A percentile compares a stretch with the other conserved stretches of the same genome.
Conservation (phyloP, 2,888 invertebrate species). For the Tetranychus piercei region DNA sequence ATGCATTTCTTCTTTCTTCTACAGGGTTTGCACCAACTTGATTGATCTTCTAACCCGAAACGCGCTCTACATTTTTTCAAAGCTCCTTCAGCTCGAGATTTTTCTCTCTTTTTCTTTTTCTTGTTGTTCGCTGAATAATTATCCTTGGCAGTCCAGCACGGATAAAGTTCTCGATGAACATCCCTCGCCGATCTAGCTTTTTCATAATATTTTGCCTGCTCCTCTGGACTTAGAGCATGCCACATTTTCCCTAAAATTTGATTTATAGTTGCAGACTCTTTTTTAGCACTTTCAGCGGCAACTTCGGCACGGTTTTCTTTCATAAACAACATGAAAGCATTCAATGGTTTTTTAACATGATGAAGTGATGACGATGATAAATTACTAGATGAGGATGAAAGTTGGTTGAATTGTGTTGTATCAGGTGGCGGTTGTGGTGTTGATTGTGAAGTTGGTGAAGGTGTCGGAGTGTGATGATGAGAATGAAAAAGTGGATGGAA, state of each 20-base stretch:
- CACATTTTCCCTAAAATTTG: constrained; percentile 98
- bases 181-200: constrained; percentile 98
- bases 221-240: constrained; percentile 98
- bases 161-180: constrained; percentile 97
- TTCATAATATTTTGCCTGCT: constrained; percentile 99
- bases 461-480: background rate
- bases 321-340: constrained; percentile 99
- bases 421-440: too few relatives aligned
- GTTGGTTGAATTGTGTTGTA: background rate
- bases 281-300: constrained; percentile 91
- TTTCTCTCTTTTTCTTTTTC: constrained; percentile 99
- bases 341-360: constrained; percentile 94
- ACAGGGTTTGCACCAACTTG: constrained; percentile 99
- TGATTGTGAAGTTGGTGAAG: background rate
- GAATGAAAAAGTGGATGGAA: background rate
- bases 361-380: constrained; percentile 37
- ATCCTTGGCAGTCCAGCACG: constrained; percentile 99
- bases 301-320: constrained; percentile 98
- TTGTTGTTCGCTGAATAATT: constrained; percentile 99
- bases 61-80: constrained; percentile 98
- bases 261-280: constrained; percentile 97
- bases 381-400: constrained; percentile 1
- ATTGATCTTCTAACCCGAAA: constrained; percentile 93
- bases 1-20: constrained; percentile 34
- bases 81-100: constrained; percentile 30